Conservation (phyloP, 1,140 invertebrate species). For the Trachymyrmex cornetzi region DNA sequence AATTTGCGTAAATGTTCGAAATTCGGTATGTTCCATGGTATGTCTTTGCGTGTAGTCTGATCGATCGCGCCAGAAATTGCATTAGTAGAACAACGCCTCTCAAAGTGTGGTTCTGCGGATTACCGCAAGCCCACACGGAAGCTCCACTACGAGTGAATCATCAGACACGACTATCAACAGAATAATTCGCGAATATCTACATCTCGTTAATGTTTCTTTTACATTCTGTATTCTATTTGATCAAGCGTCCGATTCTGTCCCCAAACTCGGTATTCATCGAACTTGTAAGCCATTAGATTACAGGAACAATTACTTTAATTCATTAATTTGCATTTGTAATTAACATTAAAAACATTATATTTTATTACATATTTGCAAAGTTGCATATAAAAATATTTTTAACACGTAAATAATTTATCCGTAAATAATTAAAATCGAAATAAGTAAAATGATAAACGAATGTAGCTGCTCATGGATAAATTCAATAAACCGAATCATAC, state of each 20-base stretch:
- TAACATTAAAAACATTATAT: neutral
- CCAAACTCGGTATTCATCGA: neutral
- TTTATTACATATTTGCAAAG: neutral
- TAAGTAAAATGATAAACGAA: neutral
- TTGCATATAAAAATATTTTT: neutral
- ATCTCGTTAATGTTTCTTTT: conserved; percentile 38
- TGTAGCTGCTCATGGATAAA: too few relatives aligned
- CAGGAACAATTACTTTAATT: neutral
- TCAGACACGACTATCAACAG: conserved; percentile 44
- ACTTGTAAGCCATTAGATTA: neutral
- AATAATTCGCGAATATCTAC: conserved; percentile 58
- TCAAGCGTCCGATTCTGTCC: neutral
- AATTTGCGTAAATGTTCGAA: conserved; percentile 52
- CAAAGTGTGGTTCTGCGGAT: conserved; percentile 62
- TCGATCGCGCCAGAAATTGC: conserved; percentile 57
- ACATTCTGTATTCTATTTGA: neutral
- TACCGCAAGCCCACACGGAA: conserved; percentile 47
- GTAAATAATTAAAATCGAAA: too few relatives aligned
- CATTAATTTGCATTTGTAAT: neutral
- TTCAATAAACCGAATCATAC: too few relatives aligned
- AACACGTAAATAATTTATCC: neutral
- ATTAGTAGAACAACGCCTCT: conserved; percentile 55
- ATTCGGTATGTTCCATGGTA: conserved; percentile 30
- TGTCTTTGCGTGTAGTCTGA: conserved; percentile 43
- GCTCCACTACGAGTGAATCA: conserved; percentile 37